Base-by-base conservation (phyloP, 2,113 vertebrate species). In the Calidris pygmaea region DNA sequence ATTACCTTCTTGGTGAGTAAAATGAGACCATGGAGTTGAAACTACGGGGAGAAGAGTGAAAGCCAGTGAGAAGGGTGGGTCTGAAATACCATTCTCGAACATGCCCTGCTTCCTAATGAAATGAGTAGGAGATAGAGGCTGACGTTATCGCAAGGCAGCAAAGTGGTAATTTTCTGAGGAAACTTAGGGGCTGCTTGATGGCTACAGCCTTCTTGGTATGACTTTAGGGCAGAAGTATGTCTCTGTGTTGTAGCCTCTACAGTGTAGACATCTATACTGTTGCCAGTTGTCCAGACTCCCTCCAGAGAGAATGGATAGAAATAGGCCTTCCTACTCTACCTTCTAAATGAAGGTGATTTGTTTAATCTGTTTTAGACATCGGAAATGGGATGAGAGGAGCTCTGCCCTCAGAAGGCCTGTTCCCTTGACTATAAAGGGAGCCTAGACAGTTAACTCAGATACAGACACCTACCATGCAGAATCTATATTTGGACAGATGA, bases 401-500 rank as follows among this genome's bases (percentile, higher is more conserved):
- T 91, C 53, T 97, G 94, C 74, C 93, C 93, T 97, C 91, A 89
- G 87, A 92, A 97, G 74, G 43, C 87, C 89, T 75, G 7, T 65
- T 91, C 70, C 71, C 62, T 85, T 75, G 70, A 14, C 77, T 95
- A 55, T 59, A 87, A 85, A 80, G 81, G 53, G 62, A 95, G 43
- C 84, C 73, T 81, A 85, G 87, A 53, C 86, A 60, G 91, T 91
- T 94, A 96, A 85, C 80, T 85, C 89, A 30, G 67, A 88, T 45
- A 83, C 50, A 95, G 66, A 91, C 95, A 96, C 95, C 95, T 97
- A 97, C 89, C 72, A 72, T 67, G 59, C 74, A 95, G 77, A 90
- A 89, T 95, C 96, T 97, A 96, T 96, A 95, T 97, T 97, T 91
- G 95, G 95, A 70, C 77, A 91, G 89, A 95, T 94, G 93, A 97